phyloP scores from a whole-genome alignment of 2,797 vertebrate species.

The Brotula barbata region DNA sequence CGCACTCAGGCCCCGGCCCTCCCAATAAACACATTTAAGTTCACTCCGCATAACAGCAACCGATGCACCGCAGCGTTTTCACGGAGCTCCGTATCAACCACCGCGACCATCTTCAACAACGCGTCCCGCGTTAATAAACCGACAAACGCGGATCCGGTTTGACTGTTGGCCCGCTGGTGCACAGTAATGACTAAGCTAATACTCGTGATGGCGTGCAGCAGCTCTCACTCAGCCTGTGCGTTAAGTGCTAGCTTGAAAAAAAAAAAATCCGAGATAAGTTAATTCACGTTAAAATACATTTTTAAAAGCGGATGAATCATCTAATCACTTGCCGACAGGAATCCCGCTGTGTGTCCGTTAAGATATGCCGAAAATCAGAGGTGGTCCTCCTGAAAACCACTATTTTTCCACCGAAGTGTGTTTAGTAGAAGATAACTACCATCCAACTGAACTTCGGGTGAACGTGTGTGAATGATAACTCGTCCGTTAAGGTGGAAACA shows the following conservation, averaged over 20 bases:
- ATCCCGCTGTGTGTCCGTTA: background rate
- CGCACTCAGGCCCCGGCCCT: slow-evolving; percentile 60
- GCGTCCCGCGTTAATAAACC: background rate
- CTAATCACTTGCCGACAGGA: background rate
- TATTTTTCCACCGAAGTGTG: background rate
- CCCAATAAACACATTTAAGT: background rate
- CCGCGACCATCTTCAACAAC: accelerated
- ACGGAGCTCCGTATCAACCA: background rate
- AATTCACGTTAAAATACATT: no score
- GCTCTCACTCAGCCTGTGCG: background rate
- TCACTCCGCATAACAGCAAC: background rate
- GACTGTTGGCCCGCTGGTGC: slow-evolving; percentile 14
- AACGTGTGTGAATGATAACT: slow-evolving; percentile 38
- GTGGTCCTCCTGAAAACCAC: background rate
- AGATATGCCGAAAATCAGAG: background rate
- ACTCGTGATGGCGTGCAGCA: slow-evolving; percentile 29
- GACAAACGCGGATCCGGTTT: background rate
- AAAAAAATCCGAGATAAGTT: no score
- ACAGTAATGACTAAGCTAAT: slow-evolving; percentile 68
- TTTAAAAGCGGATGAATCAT: background rate
- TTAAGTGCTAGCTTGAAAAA: background rate
- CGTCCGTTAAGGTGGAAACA: slow-evolving; percentile 63
- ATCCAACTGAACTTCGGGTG: slow-evolving; percentile 8
- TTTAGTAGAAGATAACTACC: slow-evolving; percentile 25
- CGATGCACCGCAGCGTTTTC: background rate